Conservation (phyloP, 2,888 invertebrate genomes). For the Empis stercorea region DNA sequence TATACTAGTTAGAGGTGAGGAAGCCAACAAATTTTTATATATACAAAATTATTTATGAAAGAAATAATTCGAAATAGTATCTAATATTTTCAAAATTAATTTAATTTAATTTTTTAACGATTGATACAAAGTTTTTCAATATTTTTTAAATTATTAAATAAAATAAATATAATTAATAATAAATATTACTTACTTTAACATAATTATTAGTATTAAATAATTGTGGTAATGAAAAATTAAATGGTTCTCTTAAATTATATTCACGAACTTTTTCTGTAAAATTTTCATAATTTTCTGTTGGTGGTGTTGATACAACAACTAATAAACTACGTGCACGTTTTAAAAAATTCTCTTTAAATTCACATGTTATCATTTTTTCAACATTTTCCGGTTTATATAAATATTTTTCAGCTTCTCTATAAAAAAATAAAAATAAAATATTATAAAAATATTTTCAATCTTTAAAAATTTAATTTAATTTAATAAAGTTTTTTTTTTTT, state of each 20-base stretch:
- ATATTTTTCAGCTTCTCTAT: constrained; percentile 60
- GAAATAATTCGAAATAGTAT: no score
- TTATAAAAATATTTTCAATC: not conserved
- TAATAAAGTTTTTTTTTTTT: not conserved
- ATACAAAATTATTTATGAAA: no score
- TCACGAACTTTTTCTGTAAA: constrained; percentile 70
- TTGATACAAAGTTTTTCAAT: no score
- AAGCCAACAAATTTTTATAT: no score
- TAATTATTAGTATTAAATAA: constrained; percentile 39
- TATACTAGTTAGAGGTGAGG: no score
- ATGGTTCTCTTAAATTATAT: constrained; percentile 68
- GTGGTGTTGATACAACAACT: constrained; percentile 80
- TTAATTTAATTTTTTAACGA: no score
- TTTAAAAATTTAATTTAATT: no score
- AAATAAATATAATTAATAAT: not conserved
- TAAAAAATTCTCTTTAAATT: constrained; percentile 39
- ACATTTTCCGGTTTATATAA: constrained; percentile 53
- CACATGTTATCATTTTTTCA: constrained; percentile 45
- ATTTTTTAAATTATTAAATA: no score
- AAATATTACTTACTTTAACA: constrained; percentile 37
- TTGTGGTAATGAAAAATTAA: constrained; percentile 57
- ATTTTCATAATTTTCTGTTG: constrained; percentile 53
- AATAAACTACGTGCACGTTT: constrained; percentile 70
- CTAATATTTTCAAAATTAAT: no score
- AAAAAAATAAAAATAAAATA: constrained; percentile 6